These are phyloP conservation scores for Teleogryllus oceanicus DNA, from an alignment of 2,888 invertebrate species.

Conservation along the genomic window DNA sequence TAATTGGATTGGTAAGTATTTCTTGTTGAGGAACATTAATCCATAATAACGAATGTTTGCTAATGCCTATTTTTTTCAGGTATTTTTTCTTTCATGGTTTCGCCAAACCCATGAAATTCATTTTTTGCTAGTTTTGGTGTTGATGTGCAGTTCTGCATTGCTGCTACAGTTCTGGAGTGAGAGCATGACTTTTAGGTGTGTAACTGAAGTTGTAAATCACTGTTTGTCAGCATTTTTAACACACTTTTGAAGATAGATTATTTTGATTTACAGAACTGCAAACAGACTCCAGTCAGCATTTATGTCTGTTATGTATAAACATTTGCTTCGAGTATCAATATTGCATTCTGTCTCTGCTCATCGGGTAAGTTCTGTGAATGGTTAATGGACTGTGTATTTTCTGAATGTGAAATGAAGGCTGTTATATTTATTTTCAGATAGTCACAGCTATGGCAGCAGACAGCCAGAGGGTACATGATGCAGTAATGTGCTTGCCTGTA, in stretches of 20 bases:
- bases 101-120: background rate
- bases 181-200: background rate
- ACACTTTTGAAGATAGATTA: background rate
- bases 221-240: background rate
- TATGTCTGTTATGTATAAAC: conserved; percentile 23
- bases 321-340: conserved; percentile 20
- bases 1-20: conserved; percentile 23
- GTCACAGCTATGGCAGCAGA: background rate
- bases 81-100: background rate
- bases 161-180: background rate
- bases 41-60: background rate
- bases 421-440: background rate
- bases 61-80: background rate
- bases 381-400: background rate
- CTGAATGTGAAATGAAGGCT: too few relatives aligned
- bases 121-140: conserved; percentile 3
- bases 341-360: conserved; percentile 4
- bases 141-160: background rate
- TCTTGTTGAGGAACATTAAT: background rate
- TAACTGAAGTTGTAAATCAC: background rate
- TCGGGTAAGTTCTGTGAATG: background rate
- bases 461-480: background rate
- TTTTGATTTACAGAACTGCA: conserved; percentile 23
- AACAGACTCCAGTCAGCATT: conserved; percentile 26
- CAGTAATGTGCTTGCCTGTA: background rate